phyloP scores from a whole-genome alignment of 2,113 vertebrate genomes.

The Dicentrarchus labrax region DNA sequence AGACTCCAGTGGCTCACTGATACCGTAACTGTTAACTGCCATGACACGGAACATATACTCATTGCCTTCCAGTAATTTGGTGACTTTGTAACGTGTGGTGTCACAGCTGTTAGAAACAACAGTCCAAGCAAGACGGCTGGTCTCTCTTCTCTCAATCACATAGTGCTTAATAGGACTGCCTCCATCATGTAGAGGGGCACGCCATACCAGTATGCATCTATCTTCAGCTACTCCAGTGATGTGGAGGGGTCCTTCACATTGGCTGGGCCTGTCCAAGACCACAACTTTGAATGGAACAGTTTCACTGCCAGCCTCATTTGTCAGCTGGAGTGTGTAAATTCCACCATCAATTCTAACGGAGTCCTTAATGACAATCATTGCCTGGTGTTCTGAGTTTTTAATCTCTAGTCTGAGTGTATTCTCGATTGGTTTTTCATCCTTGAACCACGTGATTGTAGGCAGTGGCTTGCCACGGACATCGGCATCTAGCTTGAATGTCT shows the following conservation, averaged over 20 bases:
- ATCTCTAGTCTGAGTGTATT: constrained; percentile 92
- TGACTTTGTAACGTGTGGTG: constrained; percentile 92
- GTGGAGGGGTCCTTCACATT: constrained; percentile 91
- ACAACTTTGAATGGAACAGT: constrained; percentile 92
- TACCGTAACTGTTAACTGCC: constrained; percentile 95
- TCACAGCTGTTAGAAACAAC: constrained; percentile 90
- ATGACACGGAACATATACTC: constrained; percentile 98
- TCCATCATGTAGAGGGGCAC: constrained; percentile 92
- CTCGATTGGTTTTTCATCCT: constrained; percentile 92
- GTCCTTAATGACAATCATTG: constrained; percentile 94
- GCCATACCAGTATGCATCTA: constrained; percentile 93
- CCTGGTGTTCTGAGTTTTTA: constrained; percentile 92
- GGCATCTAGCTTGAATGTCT: constrained; percentile 94
- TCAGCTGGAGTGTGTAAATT: constrained; percentile 91
- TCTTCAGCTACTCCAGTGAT: constrained; percentile 92
- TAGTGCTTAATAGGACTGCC: constrained; percentile 93
- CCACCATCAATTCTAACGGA: constrained; percentile 92
- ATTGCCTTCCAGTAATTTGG: constrained; percentile 96
- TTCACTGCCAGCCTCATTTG: constrained; percentile 93
- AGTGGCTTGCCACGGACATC: constrained; percentile 94
- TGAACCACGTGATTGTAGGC: constrained; percentile 94
- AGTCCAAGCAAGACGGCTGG: constrained; percentile 97
- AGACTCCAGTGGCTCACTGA: constrained; percentile 93
- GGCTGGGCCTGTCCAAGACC: constrained; percentile 93
- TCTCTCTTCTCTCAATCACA: constrained; percentile 96